Percentiles rank a stretch among this genome's conserved stretches.
These are phyloP conservation scores for Callionymus lyra DNA, from an alignment of 2,113 vertebrate genomes.

Conservation along the genomic window DNA sequence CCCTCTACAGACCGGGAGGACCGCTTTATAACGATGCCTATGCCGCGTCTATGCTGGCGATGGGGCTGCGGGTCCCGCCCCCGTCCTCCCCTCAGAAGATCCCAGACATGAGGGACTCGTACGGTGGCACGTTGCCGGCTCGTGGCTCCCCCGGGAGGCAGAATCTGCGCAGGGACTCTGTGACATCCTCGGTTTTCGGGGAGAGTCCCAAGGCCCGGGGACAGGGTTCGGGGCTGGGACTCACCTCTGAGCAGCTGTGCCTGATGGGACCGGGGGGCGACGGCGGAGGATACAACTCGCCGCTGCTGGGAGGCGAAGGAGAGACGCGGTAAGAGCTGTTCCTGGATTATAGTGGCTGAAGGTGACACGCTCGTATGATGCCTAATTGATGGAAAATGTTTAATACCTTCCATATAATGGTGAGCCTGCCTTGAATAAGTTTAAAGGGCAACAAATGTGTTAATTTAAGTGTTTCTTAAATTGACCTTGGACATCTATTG, in stretches of 20 bases:
- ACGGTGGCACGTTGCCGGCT: conserved; percentile 74
- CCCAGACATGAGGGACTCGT: conserved; percentile 75
- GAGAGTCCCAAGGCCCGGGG: conserved; percentile 81
- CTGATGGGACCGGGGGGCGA: conserved; percentile 72
- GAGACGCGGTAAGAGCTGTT: conserved; percentile 77
- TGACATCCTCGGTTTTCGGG: conserved; percentile 77
- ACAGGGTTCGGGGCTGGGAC: conserved; percentile 57
- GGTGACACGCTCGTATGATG: too few species aligned
- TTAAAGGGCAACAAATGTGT: too few species aligned
- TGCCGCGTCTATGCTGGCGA: conserved; percentile 60
- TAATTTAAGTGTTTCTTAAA: too few species aligned
- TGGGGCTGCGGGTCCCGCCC: conserved; percentile 77
- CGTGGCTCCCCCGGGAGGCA: conserved; percentile 89
- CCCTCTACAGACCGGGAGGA: conserved; percentile 82
- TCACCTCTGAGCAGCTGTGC: conserved; percentile 75
- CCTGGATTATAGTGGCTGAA: too few species aligned
- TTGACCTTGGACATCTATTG: too few species aligned
- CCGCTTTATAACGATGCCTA: conserved; percentile 81
- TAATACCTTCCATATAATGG: too few species aligned
- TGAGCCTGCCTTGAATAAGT: too few species aligned
- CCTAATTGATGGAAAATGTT: too few species aligned
- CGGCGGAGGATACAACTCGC: conserved; percentile 69
- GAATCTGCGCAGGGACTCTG: conserved; percentile 83
- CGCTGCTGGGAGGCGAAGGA: conserved; percentile 76
- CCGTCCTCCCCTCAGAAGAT: conserved; percentile 90